Evolutionary conservation across 2,888 invertebrate species (phyloP), one percentile per base, ranked within the genome.

Genomic region (Zaprionus bogoriensis): DNA sequence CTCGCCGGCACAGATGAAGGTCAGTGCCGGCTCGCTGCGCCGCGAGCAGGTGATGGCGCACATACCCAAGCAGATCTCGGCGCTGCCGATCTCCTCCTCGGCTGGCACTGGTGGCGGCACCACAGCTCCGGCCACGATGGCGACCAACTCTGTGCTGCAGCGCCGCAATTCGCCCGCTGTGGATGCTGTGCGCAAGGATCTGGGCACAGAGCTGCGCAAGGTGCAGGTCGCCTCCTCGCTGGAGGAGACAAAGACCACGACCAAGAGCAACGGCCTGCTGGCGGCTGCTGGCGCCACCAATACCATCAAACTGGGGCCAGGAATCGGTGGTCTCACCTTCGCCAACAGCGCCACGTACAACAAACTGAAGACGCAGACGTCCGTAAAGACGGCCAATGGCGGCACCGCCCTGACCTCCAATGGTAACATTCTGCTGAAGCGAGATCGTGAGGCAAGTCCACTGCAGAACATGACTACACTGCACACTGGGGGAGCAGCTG

Each of bases 1-100:
- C 88, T 95, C 95, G 17, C 95, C 95, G 3, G 93, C 93, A 68
- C 92, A 93, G 53, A 93, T 95, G 71, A 95, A 94, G 91, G 92
- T 95, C 41, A 88, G 88, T 45, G 85, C 88, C 0, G 87, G 82
- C 2, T 87, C 89, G 1, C 63, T 89, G 77, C 88, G 89, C 6
- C 66, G 89, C 23, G 89, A 89, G 44, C 88, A 87, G 58, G 78
- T 89, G 2, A 69, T 71, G 66, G 67, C 84, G 2, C 86, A 85
- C 52, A 89, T 89, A 77, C 89, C 89, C 69, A 87, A 88, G 47
- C 89, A 89, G 64, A 87, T 89, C 23, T 80, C 77, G 4, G 71
- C 68, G 0, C 6, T 88, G 17, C 71, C 87, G n/a, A 85, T 86
- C 20, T 72, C 85, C 12, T 74, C 84, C 5, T 77, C 87, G 4